Evolutionary conservation across 2,888 invertebrate species (phyloP).

Genomic region (Acronicta leporina): DNA sequence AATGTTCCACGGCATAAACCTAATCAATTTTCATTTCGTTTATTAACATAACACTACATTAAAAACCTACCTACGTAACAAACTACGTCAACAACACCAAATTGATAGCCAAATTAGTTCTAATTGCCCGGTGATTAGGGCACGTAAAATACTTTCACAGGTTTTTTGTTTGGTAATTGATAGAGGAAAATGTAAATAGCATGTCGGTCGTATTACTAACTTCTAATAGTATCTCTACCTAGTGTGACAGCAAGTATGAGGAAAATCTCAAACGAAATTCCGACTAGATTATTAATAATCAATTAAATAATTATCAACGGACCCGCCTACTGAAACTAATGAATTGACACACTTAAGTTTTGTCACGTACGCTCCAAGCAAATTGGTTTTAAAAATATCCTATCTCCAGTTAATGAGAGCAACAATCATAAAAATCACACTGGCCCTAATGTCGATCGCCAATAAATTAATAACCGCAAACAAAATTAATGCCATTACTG

Average conservation of each 20-base stretch:
- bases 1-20: slow-evolving; percentile 10
- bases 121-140: slow-evolving; percentile 14
- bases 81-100: slow-evolving; percentile 25
- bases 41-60: slow-evolving; percentile 4
- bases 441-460: slow-evolving; percentile 75
- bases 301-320: slow-evolving; percentile 68
- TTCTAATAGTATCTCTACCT: not conserved
- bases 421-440: slow-evolving; percentile 71
- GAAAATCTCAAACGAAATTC: slow-evolving; percentile 73
- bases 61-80: slow-evolving; percentile 27
- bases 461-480: slow-evolving; percentile 69
- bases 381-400: slow-evolving; percentile 65
- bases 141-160: slow-evolving; percentile 16
- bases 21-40: not conserved
- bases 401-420: slow-evolving; percentile 70
- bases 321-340: slow-evolving; percentile 64
- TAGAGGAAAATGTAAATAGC: slow-evolving; percentile 3
- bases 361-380: slow-evolving; percentile 78
- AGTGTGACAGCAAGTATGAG: slow-evolving; percentile 56
- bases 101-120: slow-evolving; percentile 14
- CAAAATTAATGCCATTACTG: slow-evolving; percentile 62
- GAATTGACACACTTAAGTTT: slow-evolving; percentile 75
- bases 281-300: slow-evolving; percentile 67
- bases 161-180: slow-evolving; percentile 2
- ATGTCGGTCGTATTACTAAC: not conserved